Base-by-base conservation (phyloP, 2,888 invertebrate genomes). In the Torymus aiolomorphi region DNA sequence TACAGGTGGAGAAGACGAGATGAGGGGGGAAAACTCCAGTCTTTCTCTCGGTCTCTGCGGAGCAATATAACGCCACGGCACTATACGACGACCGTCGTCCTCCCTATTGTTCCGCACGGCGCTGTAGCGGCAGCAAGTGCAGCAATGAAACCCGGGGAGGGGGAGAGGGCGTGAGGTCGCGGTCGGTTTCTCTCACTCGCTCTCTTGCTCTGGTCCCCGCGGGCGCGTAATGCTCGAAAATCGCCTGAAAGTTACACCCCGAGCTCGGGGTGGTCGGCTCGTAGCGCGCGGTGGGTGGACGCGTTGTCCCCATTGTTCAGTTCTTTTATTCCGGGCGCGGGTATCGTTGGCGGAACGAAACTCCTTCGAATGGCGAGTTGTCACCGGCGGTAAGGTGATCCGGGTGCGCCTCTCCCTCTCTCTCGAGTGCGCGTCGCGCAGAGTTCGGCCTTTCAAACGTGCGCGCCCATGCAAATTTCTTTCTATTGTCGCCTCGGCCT, bases 331-430 rank as follows among this genome's bases (percentile, higher is more conserved):
- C 66, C 66, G 24, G 14, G 67, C 62, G 62, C 72, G 42, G 84
- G 80, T 86, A 86, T 87, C 86, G 85, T 84, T 86, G 85, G 85
- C 86, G 85, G 86, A 86, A 86, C 86, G 83, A 87, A 87, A 85
- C 76, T 84, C 83, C 83, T 83, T 80, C 80, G 77, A 86, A 86
- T 84, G 65, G 80, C 24, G 72, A 83, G 77, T 76, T 83, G 84
- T 83, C 84, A 82, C 81, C 69, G 69, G 2, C 14, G 69, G 73
- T 74, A 63, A 78, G 71, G 65, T 42, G 71, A 77, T 61, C 63
- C 61, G 54, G 62, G 18, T 57, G 42, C 42, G 42, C 20, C 49
- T 8, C 5, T 2, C 31, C 49, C 31, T 42, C 42, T 42, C 42
- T 42, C 8, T 42, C 42, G 8, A 42, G 42, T 42, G 42, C 42